phyloP scores from a whole-genome alignment of 1,140 invertebrate genomes.

The Holcopasites calliopsidis region DNA sequence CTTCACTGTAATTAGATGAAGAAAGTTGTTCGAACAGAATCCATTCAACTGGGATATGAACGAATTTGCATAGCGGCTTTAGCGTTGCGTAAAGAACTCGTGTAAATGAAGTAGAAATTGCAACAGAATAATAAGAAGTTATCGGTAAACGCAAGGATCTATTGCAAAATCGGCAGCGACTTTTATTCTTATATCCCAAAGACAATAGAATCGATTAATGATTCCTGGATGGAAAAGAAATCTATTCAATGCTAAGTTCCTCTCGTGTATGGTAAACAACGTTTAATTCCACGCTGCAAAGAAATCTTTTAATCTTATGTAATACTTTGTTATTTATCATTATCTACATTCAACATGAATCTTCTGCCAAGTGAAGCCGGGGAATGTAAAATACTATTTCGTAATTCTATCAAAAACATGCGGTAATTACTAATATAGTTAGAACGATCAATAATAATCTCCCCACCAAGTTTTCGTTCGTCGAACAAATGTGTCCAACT shows the following conservation, averaged over 20 bases:
- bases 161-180: neutral
- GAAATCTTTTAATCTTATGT: neutral
- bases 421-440: no score
- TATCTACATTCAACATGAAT: no score
- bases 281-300: neutral
- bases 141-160: neutral
- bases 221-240: neutral
- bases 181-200: neutral
- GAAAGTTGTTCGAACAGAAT: no score
- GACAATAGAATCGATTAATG: conserved; percentile 4
- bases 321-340: neutral
- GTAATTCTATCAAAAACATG: no score
- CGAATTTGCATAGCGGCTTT: neutral
- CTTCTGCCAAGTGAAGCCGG: no score
- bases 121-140: neutral
- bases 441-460: no score
- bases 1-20: no score
- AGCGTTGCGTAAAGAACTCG: neutral
- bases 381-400: no score
- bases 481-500: no score
- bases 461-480: no score
- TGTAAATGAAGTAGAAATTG: neutral
- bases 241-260: neutral
- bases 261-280: neutral
- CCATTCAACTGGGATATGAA: no score